phyloP scores from a whole-genome alignment of 1,140 invertebrate genomes.

The Bombus cullumanus region DNA sequence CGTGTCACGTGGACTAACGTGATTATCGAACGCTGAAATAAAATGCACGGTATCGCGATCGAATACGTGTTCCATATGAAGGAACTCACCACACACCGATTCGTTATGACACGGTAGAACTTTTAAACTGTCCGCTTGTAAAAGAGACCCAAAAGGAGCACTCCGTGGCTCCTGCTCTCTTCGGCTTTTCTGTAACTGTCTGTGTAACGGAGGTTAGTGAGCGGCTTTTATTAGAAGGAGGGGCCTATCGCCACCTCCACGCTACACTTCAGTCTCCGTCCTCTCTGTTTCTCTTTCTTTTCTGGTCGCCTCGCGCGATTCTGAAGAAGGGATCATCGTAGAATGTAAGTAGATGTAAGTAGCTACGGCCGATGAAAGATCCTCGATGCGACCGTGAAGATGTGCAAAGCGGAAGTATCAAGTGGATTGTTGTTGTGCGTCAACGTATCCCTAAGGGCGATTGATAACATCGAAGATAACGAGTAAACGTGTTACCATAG shows the following conservation, averaged over 20 bases:
- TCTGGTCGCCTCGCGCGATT: not conserved
- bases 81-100: conserved; percentile 76
- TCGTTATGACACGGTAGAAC: conserved; percentile 52
- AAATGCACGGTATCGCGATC: conserved; percentile 2
- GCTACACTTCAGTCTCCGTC: conserved; percentile 74
- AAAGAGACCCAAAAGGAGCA: conserved; percentile 67
- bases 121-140: conserved; percentile 26
- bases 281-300: conserved; percentile 55
- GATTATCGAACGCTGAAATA: conserved; percentile 18
- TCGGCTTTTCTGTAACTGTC: conserved; percentile 82
- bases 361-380: not conserved
- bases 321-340: conserved; percentile 33
- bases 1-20: conserved; percentile 45
- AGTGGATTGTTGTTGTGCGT: not conserved
- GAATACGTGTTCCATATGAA: not conserved
- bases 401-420: not conserved
- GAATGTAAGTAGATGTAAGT: too few species aligned
- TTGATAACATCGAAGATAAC: not conserved
- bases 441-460: not conserved
- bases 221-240: conserved; percentile 83
- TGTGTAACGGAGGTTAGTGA: conserved; percentile 81
- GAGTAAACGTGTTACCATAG: too few species aligned
- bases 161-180: conserved; percentile 78
- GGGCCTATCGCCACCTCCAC: conserved; percentile 81
- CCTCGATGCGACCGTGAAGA: conserved; percentile 21